These are phyloP conservation scores for Iselma pallidipennis DNA, from an alignment of 2,888 invertebrate species.

Conservation along the genomic window DNA sequence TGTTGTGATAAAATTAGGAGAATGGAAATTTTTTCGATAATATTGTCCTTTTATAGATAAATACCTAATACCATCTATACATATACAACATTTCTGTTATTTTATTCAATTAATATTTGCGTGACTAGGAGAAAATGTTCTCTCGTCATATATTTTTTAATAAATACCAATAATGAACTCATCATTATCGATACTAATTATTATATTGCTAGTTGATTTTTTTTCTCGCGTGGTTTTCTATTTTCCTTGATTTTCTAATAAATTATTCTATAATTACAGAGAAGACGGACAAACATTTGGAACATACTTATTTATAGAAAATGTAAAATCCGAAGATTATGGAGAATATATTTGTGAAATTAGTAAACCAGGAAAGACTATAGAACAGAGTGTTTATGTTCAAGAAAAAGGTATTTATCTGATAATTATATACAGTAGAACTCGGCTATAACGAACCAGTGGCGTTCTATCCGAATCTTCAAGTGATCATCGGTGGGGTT, in stretches of 20 bases:
- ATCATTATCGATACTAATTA: too few relatives aligned
- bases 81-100: too few relatives aligned
- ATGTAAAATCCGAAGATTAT: slow-evolving; percentile 66
- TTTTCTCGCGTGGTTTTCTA: slow-evolving; percentile 17
- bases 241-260: slow-evolving; percentile 11
- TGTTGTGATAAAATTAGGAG: background rate
- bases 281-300: slow-evolving; percentile 74
- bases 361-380: slow-evolving; percentile 65
- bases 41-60: background rate
- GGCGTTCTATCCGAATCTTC: slow-evolving; percentile 32
- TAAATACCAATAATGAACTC: background rate
- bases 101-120: background rate
- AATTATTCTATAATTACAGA: slow-evolving; percentile 58
- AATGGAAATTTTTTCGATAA: background rate
- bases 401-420: slow-evolving; percentile 63
- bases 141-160: background rate
- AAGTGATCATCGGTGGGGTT: too few relatives aligned
- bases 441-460: too few relatives aligned
- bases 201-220: background rate
- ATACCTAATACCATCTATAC: too few relatives aligned
- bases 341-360: slow-evolving; percentile 73
- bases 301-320: slow-evolving; percentile 67
- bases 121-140: background rate
- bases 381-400: slow-evolving; percentile 59
- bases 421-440: too few relatives aligned